Conservation (phyloP, 2,113 vertebrate genomes). For the Columbina picui region DNA sequence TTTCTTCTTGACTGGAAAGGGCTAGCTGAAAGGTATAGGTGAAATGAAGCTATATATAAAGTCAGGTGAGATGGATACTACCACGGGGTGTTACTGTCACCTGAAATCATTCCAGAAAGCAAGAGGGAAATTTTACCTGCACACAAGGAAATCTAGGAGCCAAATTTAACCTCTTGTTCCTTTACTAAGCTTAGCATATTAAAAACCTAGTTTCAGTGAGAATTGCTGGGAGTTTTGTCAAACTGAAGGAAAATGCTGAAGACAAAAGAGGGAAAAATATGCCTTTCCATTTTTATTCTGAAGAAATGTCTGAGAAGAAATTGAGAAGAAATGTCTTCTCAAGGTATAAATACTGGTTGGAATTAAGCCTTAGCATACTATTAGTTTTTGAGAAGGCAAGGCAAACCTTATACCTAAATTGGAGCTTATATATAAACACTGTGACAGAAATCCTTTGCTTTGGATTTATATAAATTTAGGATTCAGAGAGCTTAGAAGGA, state of each 20-base stretch:
- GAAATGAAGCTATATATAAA: background rate
- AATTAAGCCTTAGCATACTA: background rate
- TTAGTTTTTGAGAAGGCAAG: background rate
- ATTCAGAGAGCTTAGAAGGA: background rate
- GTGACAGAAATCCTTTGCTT: background rate
- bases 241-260: background rate
- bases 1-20: background rate
- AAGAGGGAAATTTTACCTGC: background rate
- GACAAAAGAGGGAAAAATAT: background rate
- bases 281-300: background rate
- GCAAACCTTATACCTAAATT: background rate
- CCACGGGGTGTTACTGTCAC: background rate
- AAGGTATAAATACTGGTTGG: background rate
- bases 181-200: background rate
- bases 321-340: too few relatives aligned
- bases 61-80: background rate
- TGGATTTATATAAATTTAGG: background rate
- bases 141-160: background rate
- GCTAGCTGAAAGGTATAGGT: background rate
- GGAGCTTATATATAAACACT: background rate
- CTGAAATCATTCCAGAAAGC: background rate
- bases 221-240: background rate
- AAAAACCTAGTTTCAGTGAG: background rate
- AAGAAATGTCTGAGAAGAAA: too few relatives aligned
- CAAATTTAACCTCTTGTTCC: background rate